These are phyloP conservation scores for Melinopterus prodromus DNA, from an alignment of 2,888 invertebrate genomes.

Conservation along the genomic window DNA sequence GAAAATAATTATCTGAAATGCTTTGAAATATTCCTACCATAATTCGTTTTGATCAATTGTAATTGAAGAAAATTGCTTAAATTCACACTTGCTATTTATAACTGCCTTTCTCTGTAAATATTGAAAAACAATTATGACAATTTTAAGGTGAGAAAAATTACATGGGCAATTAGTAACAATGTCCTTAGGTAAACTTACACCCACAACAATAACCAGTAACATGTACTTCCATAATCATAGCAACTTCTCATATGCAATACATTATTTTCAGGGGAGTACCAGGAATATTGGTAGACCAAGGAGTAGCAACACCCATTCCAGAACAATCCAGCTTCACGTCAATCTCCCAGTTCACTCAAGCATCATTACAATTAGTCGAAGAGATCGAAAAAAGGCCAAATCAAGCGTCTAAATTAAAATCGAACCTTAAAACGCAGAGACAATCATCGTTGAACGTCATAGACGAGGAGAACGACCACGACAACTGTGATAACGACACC, in stretches of 20 bases:
- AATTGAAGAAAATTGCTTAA: not conserved
- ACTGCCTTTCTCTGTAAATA: not conserved
- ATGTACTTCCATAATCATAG: conserved; percentile 9
- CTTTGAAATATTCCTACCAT: not conserved
- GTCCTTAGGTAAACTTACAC: not conserved
- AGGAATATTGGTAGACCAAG: conserved; percentile 68
- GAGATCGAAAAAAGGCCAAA: conserved; percentile 47
- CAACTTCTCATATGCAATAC: not conserved
- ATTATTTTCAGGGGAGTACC: conserved; percentile 56
- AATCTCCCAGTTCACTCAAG: conserved; percentile 63
- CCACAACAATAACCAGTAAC: not conserved
- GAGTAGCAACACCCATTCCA: conserved; percentile 49
- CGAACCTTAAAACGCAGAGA: conserved; percentile 24
- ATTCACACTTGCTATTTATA: conserved; percentile 11
- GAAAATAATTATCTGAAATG: not conserved
- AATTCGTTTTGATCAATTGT: not conserved
- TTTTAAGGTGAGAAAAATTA: not conserved
- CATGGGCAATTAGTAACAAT: not conserved
- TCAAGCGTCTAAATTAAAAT: conserved; percentile 15
- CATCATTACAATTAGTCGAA: conserved; percentile 61
- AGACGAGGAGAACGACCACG: conserved; percentile 32
- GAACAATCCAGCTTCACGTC: conserved; percentile 59
- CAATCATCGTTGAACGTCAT: conserved; percentile 29
- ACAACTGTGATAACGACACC: conserved; percentile 11
- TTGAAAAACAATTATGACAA: conserved; percentile 13